A percentile compares a stretch with the other conserved stretches of the same genome.
phyloP scores from a whole-genome alignment of 2,113 vertebrate species.

The Triplophysa tibetana region DNA sequence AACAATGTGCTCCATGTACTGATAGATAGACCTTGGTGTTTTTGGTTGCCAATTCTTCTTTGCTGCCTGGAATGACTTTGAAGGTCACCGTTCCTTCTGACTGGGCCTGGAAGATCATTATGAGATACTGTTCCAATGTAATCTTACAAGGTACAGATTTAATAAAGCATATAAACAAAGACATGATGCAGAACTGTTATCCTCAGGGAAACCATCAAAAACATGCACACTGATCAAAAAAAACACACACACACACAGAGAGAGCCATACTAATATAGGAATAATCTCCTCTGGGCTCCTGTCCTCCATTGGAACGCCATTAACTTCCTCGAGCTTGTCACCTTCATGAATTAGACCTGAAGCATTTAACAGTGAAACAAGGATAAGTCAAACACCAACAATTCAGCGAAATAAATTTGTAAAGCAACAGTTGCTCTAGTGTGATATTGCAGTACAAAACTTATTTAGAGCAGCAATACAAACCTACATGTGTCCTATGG shows the following conservation, averaged over 20 bases:
- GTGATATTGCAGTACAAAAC: no score
- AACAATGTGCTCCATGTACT: not conserved
- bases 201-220: slow-evolving; percentile 1
- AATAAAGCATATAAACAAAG: slow-evolving; percentile 12
- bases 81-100: slow-evolving; percentile 89
- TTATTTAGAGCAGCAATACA: no score
- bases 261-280: slow-evolving; percentile 82
- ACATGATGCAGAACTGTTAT: slow-evolving; percentile 21
- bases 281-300: slow-evolving; percentile 91
- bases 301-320: slow-evolving; percentile 85
- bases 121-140: slow-evolving; percentile 16
- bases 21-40: slow-evolving; percentile 77
- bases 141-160: slow-evolving; percentile 18
- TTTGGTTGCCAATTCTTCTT: slow-evolving; percentile 76
- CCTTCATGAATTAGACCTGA: slow-evolving; percentile 92
- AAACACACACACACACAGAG: not conserved
- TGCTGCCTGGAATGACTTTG: slow-evolving; percentile 88
- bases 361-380: slow-evolving; percentile 35
- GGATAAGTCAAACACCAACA: not conserved
- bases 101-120: slow-evolving; percentile 72
- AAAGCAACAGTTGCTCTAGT: no score
- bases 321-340: slow-evolving; percentile 92
- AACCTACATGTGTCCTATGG: no score
- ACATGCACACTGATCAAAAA: slow-evolving; percentile 19
- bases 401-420: not conserved